Percentiles rank a stretch among this genome's conserved stretches.
Evolutionary conservation across 30 jellyfish, hydroid and myxozoan genomes (phyloP).

Genomic region (Aurelia coerulea): DNA sequence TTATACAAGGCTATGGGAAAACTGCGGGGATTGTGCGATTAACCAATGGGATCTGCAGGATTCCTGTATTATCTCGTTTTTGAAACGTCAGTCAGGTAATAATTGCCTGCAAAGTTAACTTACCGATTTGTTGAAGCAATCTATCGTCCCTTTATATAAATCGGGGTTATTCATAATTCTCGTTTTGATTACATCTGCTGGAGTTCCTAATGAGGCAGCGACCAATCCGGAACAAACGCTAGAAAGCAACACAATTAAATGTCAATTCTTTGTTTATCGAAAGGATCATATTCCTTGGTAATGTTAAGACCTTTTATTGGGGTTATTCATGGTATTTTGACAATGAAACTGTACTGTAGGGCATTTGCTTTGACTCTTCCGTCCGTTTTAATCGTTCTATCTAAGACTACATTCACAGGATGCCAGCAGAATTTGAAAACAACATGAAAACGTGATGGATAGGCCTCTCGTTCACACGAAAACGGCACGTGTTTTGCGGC

Average conservation of each 20-base stretch:
- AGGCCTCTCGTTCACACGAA: too few relatives aligned
- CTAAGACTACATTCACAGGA: too few relatives aligned
- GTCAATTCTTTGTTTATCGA: neutral
- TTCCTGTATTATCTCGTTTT: too few relatives aligned
- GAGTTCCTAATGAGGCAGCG: slow-evolving; percentile 93
- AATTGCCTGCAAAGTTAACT: neutral
- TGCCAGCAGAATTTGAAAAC: too few relatives aligned
- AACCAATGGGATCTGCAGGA: too few relatives aligned
- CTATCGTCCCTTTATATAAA: slow-evolving; percentile 85
- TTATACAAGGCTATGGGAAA: too few relatives aligned
- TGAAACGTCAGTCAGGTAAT: too few relatives aligned
- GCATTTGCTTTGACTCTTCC: too few relatives aligned
- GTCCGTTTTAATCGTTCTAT: too few relatives aligned
- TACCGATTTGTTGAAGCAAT: slow-evolving; percentile 88
- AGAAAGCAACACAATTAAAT: neutral
- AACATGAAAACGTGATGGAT: too few relatives aligned
- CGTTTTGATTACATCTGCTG: slow-evolving; percentile 97
- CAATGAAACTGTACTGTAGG: neutral
- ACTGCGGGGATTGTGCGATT: too few relatives aligned
- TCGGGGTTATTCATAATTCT: slow-evolving; percentile 95
- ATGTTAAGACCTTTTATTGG: neutral
- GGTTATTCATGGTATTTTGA: neutral
- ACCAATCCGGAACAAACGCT: slow-evolving; percentile 92
- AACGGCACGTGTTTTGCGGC: too few relatives aligned
- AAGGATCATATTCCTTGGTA: neutral